phyloP scores from a whole-genome alignment of 2,888 invertebrate genomes.

The Lomographa bimaculata region DNA sequence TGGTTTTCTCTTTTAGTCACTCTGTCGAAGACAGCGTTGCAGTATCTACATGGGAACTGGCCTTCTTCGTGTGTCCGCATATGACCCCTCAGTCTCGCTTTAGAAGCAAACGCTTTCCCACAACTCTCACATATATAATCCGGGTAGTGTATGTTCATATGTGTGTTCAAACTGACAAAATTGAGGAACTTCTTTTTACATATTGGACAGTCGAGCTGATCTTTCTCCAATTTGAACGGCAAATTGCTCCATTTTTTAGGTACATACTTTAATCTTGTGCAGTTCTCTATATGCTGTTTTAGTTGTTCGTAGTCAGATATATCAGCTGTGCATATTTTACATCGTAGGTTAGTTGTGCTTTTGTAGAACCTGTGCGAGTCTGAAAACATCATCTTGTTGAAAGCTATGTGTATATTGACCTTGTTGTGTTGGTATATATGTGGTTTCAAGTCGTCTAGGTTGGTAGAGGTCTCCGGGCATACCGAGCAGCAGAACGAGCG shows the following conservation, averaged over 20 bases:
- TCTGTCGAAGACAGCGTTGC: constrained; percentile 65
- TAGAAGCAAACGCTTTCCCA: constrained; percentile 80
- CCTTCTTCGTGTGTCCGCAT: constrained; percentile 80
- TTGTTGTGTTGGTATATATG: constrained; percentile 60
- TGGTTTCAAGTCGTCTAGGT: constrained; percentile 55
- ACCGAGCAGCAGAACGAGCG: constrained; percentile 55
- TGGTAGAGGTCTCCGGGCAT: constrained; percentile 57
- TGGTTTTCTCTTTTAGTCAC: constrained; percentile 74
- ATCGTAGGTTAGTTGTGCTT: constrained; percentile 43
- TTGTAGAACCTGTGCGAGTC: constrained; percentile 63
- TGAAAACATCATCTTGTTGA: constrained; percentile 66
- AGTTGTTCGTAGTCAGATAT: constrained; percentile 54
- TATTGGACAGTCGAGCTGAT: constrained; percentile 70
- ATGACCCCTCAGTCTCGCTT: constrained; percentile 74
- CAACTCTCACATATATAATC: constrained; percentile 79
- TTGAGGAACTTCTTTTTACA: constrained; percentile 71
- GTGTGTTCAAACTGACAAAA: constrained; percentile 71
- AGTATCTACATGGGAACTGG: constrained; percentile 66
- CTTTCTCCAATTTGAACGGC: constrained; percentile 73
- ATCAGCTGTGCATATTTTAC: constrained; percentile 65
- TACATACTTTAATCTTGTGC: constrained; percentile 47
- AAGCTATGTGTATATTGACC: constrained; percentile 56
- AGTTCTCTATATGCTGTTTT: constrained; percentile 57
- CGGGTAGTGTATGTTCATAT: constrained; percentile 80
- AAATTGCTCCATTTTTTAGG: constrained; percentile 56